Evolutionary conservation across 2,113 vertebrate species (phyloP), one percentile per base, ranked within the genome.

Genomic region (Campylomormyrus tamandua): DNA sequence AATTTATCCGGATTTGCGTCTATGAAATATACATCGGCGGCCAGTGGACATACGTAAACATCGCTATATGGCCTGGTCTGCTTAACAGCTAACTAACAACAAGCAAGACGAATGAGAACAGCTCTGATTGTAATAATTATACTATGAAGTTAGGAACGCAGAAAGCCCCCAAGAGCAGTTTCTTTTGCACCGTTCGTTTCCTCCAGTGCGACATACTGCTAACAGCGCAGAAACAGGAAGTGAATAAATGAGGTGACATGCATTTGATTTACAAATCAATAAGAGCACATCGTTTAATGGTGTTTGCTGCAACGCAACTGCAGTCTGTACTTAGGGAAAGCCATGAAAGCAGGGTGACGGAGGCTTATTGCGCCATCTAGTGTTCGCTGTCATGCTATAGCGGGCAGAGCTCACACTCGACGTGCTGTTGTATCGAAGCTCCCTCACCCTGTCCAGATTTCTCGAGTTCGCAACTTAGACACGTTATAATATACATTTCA

Each of bases 61-160:
- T 80, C 74, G 13, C 3, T 35, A 39, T 42, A 80, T 80, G 74
- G 74, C 35, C 15, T 21, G 17, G 6, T 42, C 35, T 42, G 15
- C 35, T 8, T 80, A 39, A 80, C 74, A 80, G 88, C 70, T 0
- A 91, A 90, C 91, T 83, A 88, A 87, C 92, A 94, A 94, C 70
- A 89, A 83, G 90, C 8, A 39, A 70, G 50, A 74, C 9, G 84
- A 89, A 90, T 53, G 49, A 90, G 45, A 88, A 88, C 70, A 90
- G 89, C 35, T 52, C 88, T 84, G 92, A 91, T 91, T 89, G 90
- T 90, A 89, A 93, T 92, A 84, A 90, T 90, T 85, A 89, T 42
- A 89, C 74, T 90, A 39, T 35, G 50, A 35, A 21, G 50, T 21
- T 53, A 53, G 45, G 15, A 53, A 35, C 50, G 50, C 24, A 35